Conservation (phyloP, 2,888 invertebrate genomes). For the Argynnis bischoffii region DNA sequence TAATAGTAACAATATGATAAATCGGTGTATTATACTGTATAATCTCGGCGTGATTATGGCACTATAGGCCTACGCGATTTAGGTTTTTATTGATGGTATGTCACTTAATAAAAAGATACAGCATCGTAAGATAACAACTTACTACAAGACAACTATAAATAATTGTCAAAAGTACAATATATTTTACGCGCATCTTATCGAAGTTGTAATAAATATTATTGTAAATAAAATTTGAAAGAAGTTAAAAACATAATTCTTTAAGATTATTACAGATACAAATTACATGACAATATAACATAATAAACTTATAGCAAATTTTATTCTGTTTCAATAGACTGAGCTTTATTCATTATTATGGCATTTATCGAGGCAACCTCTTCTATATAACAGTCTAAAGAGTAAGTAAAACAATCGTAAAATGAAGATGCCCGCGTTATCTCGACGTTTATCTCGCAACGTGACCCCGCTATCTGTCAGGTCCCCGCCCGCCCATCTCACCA, state of each 20-base stretch:
- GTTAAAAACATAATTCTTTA: background rate
- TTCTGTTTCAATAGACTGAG: background rate
- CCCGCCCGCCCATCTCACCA: conserved; percentile 73
- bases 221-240: no score
- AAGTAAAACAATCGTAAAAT: conserved; percentile 65
- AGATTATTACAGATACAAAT: no score
- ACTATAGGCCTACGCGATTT: conserved; percentile 29
- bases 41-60: conserved; percentile 30
- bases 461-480: conserved; percentile 69
- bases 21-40: conserved; percentile 42
- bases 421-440: conserved; percentile 70
- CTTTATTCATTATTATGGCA: conserved; percentile 5
- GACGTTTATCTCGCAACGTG: conserved; percentile 75
- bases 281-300: background rate
- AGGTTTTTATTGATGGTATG: conserved; percentile 28
- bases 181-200: conserved; percentile 10
- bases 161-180: conserved; percentile 23
- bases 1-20: conserved; percentile 40
- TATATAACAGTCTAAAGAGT: conserved; percentile 43
- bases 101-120: conserved; percentile 29
- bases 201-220: background rate
- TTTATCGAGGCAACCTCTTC: conserved; percentile 26
- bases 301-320: background rate
- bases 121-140: conserved; percentile 28
- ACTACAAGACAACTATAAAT: conserved; percentile 29